These are phyloP conservation scores for Sphyrna mokarran DNA, from an alignment of 2,113 vertebrate genomes.

Conservation along the genomic window DNA sequence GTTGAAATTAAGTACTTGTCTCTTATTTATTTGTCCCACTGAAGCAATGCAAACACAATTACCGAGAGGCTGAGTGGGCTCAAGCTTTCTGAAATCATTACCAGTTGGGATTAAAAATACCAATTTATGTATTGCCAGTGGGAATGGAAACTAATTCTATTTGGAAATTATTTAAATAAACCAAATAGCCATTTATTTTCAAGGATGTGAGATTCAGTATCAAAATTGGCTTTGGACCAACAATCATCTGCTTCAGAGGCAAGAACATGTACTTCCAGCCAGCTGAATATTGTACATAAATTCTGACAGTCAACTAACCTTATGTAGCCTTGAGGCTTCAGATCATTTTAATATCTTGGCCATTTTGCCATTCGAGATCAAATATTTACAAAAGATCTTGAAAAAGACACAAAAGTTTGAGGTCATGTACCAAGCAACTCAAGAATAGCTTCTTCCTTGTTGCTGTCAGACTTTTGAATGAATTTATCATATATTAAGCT, in stretches of 20 bases:
- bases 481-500: too few species aligned
- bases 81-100: background rate
- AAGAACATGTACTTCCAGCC: background rate
- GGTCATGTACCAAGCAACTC: too few species aligned
- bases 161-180: background rate
- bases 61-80: background rate
- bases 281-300: background rate
- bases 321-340: background rate
- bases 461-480: too few species aligned
- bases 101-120: background rate
- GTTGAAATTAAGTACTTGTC: background rate
- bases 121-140: background rate
- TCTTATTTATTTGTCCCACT: background rate
- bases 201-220: background rate
- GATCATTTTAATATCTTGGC: background rate
- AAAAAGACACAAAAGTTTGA: too few species aligned
- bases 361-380: background rate
- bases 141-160: background rate
- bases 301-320: background rate
- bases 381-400: too few species aligned
- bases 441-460: too few species aligned
- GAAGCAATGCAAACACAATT: background rate
- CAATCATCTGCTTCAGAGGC: background rate
- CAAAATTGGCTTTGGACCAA: background rate
- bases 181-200: background rate